phyloP scores from a whole-genome alignment of 2,113 vertebrate species.

The Fukomys damarensis region DNA sequence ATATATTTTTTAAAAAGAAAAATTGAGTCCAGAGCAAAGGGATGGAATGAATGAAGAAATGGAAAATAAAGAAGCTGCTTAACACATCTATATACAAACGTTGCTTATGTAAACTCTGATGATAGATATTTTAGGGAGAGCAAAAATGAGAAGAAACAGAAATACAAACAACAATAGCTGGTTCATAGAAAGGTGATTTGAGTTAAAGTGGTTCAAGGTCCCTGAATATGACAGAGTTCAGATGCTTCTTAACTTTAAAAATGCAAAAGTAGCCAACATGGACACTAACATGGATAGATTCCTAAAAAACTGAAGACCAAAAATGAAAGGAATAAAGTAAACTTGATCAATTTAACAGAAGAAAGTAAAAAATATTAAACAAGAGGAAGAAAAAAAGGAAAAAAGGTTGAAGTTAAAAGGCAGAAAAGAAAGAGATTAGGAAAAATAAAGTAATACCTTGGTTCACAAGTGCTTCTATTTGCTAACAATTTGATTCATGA shows the following conservation, averaged over 20 bases:
- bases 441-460: not conserved
- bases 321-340: not conserved
- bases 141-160: not conserved
- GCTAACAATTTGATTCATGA: not conserved
- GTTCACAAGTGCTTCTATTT: not conserved
- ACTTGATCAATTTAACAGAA: not conserved
- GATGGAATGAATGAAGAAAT: not conserved
- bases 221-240: not conserved
- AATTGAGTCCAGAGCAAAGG: not conserved
- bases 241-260: not conserved
- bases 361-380: not conserved
- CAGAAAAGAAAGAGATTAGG: not conserved
- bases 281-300: not conserved
- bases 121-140: not conserved
- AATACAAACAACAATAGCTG: not conserved
- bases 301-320: not conserved
- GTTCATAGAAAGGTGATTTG: fast-evolving
- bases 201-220: not conserved
- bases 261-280: not conserved
- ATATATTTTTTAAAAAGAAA: not conserved
- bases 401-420: not conserved
- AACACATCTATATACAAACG: not conserved
- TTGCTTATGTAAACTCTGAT: not conserved
- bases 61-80: not conserved
- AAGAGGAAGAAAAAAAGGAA: not conserved